A percentile compares a stretch with the other conserved stretches of the same genome.
Conservation (phyloP, 1,140 invertebrate species). For the Pseudomyrmex flavicornis region DNA sequence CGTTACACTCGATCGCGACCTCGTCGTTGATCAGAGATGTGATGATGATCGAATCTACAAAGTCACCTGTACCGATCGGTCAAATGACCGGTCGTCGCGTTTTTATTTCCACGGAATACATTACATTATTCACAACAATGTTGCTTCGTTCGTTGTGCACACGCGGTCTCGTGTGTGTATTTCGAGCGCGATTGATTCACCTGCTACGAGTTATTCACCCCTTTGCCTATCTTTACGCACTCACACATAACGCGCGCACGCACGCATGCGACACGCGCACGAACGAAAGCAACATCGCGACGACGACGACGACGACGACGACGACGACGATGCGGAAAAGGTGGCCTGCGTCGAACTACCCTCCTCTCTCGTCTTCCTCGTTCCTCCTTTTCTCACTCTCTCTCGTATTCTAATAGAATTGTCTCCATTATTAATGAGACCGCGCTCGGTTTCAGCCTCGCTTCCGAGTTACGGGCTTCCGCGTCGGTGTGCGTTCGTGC, state of each 20-base stretch:
- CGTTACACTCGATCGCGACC: not conserved
- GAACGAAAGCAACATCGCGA: not conserved
- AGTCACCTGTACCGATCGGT: too few species aligned
- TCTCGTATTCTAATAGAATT: constrained; percentile 74
- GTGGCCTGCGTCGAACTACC: constrained; percentile 42
- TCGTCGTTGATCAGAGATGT: too few species aligned
- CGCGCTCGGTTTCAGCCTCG: constrained; percentile 50
- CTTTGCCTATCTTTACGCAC: constrained; percentile 46
- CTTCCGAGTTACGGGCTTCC: constrained; percentile 54
- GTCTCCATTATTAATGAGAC: constrained; percentile 76
- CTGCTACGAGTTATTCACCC: constrained; percentile 53
- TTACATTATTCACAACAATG: not conserved
- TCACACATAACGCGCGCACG: constrained; percentile 20
- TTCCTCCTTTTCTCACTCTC: constrained; percentile 4
- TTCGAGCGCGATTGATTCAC: constrained; percentile 44
- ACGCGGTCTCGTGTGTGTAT: not conserved
- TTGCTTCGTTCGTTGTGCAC: not conserved
- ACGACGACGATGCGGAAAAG: constrained; percentile 14
- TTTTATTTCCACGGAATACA: constrained; percentile 7
- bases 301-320: constrained; percentile 12
- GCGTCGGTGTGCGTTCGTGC: constrained; percentile 44
- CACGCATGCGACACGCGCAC: constrained; percentile 26
- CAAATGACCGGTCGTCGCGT: not conserved
- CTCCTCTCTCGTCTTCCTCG: not conserved
- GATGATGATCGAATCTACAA: too few species aligned